phyloP scores from a whole-genome alignment of 2,113 vertebrate genomes.

The Helogale parvula region DNA sequence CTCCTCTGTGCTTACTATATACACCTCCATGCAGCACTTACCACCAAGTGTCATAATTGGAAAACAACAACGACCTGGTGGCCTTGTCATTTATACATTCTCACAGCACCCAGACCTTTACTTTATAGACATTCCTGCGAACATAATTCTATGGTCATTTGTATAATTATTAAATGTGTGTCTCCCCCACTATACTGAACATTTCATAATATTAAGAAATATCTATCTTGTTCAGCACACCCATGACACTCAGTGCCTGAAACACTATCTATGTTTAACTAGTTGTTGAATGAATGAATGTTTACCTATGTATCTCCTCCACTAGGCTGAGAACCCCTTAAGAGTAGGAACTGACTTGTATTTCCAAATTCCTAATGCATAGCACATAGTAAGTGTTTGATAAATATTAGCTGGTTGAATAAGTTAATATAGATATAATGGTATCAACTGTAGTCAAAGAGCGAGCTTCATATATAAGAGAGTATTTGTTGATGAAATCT shows the following conservation, averaged over 20 bases:
- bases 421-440: neutral
- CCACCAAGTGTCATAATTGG: neutral
- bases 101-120: neutral
- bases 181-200: neutral
- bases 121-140: neutral
- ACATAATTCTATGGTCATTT: neutral
- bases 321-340: neutral
- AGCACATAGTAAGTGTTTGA: neutral
- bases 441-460: neutral
- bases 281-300: neutral
- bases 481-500: neutral
- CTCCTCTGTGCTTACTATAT: rapidly evolving
- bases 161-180: neutral
- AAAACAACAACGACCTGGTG: neutral
- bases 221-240: neutral
- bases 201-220: neutral
- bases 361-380: neutral
- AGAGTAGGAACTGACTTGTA: neutral
- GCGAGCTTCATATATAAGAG: neutral
- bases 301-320: neutral
- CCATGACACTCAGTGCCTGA: neutral
- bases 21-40: neutral
- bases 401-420: neutral
- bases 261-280: neutral
- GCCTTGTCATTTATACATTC: neutral